A percentile compares a stretch with the other conserved stretches of the same genome.
phyloP scores from a whole-genome alignment of 2,113 vertebrate species.

The Melozone crissalis region DNA sequence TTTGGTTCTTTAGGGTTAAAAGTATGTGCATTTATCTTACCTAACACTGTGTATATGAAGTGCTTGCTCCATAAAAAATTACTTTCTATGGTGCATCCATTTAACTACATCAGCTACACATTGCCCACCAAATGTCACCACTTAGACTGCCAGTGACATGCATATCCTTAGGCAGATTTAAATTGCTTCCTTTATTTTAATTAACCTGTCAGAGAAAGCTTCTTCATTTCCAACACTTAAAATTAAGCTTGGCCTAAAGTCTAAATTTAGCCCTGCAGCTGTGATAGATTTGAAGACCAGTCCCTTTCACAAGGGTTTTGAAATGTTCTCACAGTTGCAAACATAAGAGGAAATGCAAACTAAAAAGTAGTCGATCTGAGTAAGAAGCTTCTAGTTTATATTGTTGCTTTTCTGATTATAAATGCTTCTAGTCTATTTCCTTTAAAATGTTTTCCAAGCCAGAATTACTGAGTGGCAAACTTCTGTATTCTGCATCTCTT shows the following conservation, averaged over 20 bases:
- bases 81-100: background rate
- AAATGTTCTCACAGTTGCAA: background rate
- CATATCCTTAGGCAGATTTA: constrained; percentile 33
- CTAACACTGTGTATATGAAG: background rate
- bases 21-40: background rate
- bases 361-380: background rate
- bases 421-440: background rate
- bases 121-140: background rate
- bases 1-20: background rate
- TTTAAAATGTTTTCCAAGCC: background rate
- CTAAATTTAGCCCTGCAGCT: constrained; percentile 6
- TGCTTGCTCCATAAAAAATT: background rate
- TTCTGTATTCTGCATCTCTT: background rate
- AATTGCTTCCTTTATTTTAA: constrained; percentile 55
- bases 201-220: constrained; percentile 32
- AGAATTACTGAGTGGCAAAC: background rate
- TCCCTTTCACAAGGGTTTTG: constrained; percentile 9
- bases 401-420: background rate
- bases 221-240: constrained; percentile 43
- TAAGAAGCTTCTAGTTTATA: background rate
- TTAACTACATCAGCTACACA: background rate
- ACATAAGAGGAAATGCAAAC: background rate
- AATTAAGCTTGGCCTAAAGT: constrained; percentile 32
- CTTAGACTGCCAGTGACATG: background rate
- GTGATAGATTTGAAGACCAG: background rate